Percentiles rank a stretch among this genome's conserved stretches.
Conservation (phyloP, 2,113 vertebrate species). For the Antigone vipio region DNA sequence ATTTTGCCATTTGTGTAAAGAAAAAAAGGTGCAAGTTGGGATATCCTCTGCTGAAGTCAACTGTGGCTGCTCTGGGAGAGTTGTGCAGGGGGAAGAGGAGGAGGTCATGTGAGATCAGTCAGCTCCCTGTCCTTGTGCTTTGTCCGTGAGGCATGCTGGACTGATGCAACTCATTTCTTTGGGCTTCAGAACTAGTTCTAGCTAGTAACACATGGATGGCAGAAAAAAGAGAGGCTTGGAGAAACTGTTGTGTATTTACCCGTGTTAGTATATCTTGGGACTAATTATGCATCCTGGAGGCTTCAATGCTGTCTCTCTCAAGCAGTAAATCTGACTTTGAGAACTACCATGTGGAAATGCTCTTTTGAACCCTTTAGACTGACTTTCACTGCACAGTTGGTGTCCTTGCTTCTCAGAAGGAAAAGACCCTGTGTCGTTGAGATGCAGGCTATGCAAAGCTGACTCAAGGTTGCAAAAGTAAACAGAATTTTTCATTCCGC, state of each 20-base stretch:
- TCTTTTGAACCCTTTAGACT: not conserved
- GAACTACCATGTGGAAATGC: not conserved
- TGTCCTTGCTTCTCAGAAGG: not conserved
- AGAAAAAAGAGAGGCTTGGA: not conserved
- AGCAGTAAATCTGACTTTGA: not conserved
- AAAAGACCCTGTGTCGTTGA: not conserved
- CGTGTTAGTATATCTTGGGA: not conserved
- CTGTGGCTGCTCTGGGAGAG: not conserved
- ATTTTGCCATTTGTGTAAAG: not conserved
- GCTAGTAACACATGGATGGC: not conserved
- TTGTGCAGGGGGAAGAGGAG: not conserved
- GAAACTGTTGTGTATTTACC: not conserved
- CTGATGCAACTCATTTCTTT: not conserved
- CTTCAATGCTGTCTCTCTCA: not conserved
- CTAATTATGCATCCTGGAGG: not conserved
- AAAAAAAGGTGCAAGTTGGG: not conserved
- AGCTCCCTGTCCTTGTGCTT: not conserved
- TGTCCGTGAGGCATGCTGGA: not conserved
- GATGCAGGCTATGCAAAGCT: not conserved
- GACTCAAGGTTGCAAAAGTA: not conserved
- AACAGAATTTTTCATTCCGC: not conserved
- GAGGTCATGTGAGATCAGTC: not conserved
- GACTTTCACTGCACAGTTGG: not conserved
- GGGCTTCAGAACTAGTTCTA: not conserved
- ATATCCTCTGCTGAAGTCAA: not conserved